Conservation (phyloP, 2,797 vertebrate species). For the Botia kubotai region DNA sequence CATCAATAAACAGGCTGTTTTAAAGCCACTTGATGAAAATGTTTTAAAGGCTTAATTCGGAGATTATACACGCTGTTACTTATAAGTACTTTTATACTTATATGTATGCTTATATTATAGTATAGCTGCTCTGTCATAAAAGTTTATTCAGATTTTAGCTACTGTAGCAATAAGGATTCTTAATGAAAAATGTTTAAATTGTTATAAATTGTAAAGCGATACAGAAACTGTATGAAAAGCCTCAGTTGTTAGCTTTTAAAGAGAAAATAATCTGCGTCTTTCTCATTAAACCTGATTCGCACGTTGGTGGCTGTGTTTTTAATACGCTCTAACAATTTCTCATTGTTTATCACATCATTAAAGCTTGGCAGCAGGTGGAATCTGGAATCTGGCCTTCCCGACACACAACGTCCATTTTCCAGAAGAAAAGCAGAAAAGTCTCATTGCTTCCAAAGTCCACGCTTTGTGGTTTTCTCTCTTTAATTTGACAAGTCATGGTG, state of each 20-base stretch:
- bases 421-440: conserved; percentile 49
- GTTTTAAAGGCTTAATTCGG: too few species aligned
- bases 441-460: conserved; percentile 44
- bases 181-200: conserved; percentile 34
- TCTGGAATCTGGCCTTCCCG: conserved; percentile 43
- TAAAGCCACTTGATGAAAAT: background rate
- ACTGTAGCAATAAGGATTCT: conserved; percentile 19
- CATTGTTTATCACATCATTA: conserved; percentile 54
- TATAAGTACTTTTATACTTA: background rate
- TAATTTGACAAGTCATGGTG: conserved; percentile 58
- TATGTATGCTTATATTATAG: too few species aligned
- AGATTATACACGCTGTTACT: background rate
- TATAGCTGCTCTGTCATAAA: conserved; percentile 20
- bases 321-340: conserved; percentile 57
- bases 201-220: conserved; percentile 41
- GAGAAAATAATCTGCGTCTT: conserved; percentile 34
- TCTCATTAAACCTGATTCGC: conserved; percentile 52
- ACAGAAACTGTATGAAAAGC: conserved; percentile 19
- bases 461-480: conserved; percentile 55
- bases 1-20: background rate
- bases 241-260: conserved; percentile 40
- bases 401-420: conserved; percentile 44
- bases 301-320: conserved; percentile 43
- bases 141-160: conserved; percentile 16
- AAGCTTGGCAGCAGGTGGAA: conserved; percentile 57